phyloP scores from a whole-genome alignment of 2,888 invertebrate genomes.

The Hypena proboscidalis region DNA sequence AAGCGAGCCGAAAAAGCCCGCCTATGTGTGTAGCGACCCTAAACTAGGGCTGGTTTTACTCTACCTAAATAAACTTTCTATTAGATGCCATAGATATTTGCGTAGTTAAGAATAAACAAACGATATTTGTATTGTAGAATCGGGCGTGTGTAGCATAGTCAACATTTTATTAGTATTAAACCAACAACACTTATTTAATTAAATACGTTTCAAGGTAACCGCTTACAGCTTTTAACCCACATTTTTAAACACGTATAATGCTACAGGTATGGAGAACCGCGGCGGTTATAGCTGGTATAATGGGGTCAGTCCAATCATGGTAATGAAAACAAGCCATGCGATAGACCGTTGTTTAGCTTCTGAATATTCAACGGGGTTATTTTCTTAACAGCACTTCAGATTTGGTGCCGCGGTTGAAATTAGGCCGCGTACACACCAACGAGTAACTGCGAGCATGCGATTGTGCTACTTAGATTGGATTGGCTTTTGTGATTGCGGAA shows the following conservation, averaged over 20 bases:
- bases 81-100: no score
- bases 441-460: slow-evolving; percentile 16
- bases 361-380: slow-evolving; percentile 78
- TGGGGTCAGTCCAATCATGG: slow-evolving; percentile 80
- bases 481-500: slow-evolving; percentile 32
- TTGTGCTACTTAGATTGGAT: slow-evolving; percentile 30
- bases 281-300: slow-evolving; percentile 57
- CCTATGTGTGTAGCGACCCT: no score
- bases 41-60: no score
- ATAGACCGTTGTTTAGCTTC: slow-evolving; percentile 64
- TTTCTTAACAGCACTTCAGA: slow-evolving; percentile 76
- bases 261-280: slow-evolving; percentile 39
- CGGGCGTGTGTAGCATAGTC: no score
- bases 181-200: no score
- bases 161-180: no score
- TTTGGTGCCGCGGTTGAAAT: slow-evolving; percentile 66
- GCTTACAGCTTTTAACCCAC: slow-evolving; percentile 18
- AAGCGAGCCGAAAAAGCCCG: no score
- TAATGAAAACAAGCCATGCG: slow-evolving; percentile 82
- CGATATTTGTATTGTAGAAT: no score
- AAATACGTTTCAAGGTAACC: no score
- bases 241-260: slow-evolving; percentile 42
- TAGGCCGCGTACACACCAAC: slow-evolving; percentile 50
- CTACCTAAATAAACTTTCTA: no score
- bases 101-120: no score